Evolutionary conservation across 1,140 invertebrate species (phyloP), one percentile per base, ranked within the genome.

Genomic region (Pteromalus puparum): DNA sequence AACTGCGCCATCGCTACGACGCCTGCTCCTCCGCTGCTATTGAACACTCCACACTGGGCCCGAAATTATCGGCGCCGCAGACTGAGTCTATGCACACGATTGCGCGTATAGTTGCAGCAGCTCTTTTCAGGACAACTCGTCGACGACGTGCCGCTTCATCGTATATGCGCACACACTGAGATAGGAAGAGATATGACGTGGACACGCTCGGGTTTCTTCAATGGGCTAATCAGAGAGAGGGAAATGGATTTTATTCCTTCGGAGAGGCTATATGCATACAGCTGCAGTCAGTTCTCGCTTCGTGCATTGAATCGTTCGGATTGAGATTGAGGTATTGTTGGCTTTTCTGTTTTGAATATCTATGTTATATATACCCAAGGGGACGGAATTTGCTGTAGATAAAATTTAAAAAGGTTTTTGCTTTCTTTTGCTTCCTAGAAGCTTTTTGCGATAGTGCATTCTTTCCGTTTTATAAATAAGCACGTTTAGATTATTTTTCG

Each of bases 1-100:
- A 92, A 82, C 53, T 61, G 53, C n/a, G 91, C 90, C 92, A 93
- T 93, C 76, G 28, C 85, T 80, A 30, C 9, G 53, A 28, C 67
- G 67, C 67, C n/a, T 46, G 18, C 18, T 70, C 73, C 53, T 18
- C 38, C 38, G 15, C 46, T 76, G 2, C 46, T 76, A n/a, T 21
- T 48, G n/a, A 9, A 46, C 38, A 30, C 38, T 42, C 30, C 53
- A 61, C 53, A 61, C 53, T 61, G 30, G 73, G 34, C 30, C 73
- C 21, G 30, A 30, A n/a, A 30, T 30, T 42, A 26, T 38, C 34
- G 13, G 30, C 73, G 73, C 70, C 26, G 26, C n/a, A 30, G 73
- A 13, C 38, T 21, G 73, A 42, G 28, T 42, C 73, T n/a, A 18
- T n/a, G 53, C 53, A 61, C 53, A n/a, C 53, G 53, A 61, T n/a